Evolutionary conservation across 2,113 vertebrate genomes (phyloP).

Genomic region (Platysternon megacephalum): DNA sequence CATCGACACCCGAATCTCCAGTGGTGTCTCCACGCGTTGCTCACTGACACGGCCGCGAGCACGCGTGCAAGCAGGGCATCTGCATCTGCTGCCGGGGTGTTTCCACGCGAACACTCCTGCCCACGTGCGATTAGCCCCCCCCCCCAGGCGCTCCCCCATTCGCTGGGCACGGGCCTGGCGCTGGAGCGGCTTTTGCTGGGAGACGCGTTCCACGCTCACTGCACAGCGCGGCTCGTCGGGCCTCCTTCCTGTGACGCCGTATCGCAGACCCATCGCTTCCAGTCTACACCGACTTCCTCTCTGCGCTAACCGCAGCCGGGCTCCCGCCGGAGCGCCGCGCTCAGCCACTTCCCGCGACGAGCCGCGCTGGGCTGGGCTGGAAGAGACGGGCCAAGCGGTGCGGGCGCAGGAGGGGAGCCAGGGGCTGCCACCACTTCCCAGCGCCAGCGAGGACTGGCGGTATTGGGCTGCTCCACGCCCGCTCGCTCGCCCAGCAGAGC

Average conservation of each 20-base stretch:
- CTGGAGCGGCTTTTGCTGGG: too few relatives aligned
- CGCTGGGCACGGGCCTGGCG: not conserved
- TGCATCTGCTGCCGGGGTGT: not conserved
- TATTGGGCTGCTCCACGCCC: not conserved
- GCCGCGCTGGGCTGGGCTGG: too few relatives aligned
- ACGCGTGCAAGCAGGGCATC: not conserved
- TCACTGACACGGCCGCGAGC: not conserved
- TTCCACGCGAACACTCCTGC: too few relatives aligned
- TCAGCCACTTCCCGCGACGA: not conserved
- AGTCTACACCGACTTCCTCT: constrained; percentile 46
- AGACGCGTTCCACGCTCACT: not conserved
- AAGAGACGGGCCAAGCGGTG: not conserved
- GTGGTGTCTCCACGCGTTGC: too few relatives aligned
- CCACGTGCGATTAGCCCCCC: not conserved
- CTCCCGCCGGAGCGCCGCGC: not conserved
- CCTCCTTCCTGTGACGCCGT: not conserved
- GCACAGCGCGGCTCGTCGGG: not conserved
- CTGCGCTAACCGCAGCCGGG: not conserved
- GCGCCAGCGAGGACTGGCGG: not conserved
- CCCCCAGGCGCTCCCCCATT: too few relatives aligned
- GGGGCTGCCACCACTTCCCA: too few relatives aligned
- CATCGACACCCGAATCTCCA: too few relatives aligned
- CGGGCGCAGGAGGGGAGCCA: too few relatives aligned
- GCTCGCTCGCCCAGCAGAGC: not conserved
- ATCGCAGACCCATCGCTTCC: not conserved